phyloP scores from a whole-genome alignment of 2,888 invertebrate genomes.

The Catocala nupta region DNA sequence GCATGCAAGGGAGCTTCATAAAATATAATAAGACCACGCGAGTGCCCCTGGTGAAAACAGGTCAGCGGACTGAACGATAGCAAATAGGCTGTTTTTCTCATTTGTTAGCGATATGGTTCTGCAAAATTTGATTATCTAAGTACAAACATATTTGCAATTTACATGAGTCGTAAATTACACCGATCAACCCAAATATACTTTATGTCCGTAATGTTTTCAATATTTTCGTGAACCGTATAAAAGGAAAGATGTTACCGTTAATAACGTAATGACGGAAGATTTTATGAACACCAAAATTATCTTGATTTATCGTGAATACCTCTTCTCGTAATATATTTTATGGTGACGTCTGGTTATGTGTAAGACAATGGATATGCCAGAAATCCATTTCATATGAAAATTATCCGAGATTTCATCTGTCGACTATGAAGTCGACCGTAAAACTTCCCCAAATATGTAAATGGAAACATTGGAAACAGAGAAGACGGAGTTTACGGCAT shows the following conservation, averaged over 20 bases:
- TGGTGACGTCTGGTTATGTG: slow-evolving; percentile 29
- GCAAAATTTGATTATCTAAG: slow-evolving; percentile 27
- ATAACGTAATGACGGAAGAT: slow-evolving; percentile 33
- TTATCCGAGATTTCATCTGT: slow-evolving; percentile 62
- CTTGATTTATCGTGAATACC: slow-evolving; percentile 32
- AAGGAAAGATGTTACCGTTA: slow-evolving; percentile 5
- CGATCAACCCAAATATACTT: too few species aligned
- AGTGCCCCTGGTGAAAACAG: slow-evolving; percentile 67
- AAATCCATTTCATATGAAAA: slow-evolving; percentile 61
- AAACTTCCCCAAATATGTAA: slow-evolving; percentile 62
- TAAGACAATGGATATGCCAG: slow-evolving; percentile 32
- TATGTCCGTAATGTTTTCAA: slow-evolving; percentile 18
- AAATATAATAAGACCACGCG: slow-evolving; percentile 83
- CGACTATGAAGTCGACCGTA: slow-evolving; percentile 59
- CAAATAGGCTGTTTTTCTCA: slow-evolving; percentile 39
- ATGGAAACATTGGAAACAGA: slow-evolving; percentile 66
- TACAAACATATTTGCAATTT: background rate
- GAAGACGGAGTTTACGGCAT: slow-evolving; percentile 53
- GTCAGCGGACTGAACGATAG: slow-evolving; percentile 55
- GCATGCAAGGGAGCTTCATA: slow-evolving; percentile 76
- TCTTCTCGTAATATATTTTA: slow-evolving; percentile 35
- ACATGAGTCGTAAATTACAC: slow-evolving; percentile 9
- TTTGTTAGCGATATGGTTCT: slow-evolving; percentile 15
- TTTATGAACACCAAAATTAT: slow-evolving; percentile 37
- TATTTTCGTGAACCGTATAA: too few species aligned